Evolutionary conservation across 2,888 invertebrate genomes (phyloP).

Genomic region (Drosophila barbarae): DNA sequence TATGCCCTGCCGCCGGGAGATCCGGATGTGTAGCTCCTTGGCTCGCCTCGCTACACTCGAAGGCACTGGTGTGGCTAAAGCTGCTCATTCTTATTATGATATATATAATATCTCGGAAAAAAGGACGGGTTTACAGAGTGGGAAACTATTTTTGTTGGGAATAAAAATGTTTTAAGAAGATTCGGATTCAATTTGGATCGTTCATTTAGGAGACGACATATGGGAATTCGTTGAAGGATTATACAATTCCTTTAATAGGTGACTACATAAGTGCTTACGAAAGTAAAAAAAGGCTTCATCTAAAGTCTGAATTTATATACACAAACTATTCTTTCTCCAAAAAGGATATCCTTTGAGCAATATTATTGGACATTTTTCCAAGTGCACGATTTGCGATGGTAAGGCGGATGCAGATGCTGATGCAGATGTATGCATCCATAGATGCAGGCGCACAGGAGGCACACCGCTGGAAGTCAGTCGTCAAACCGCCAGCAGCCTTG

Average conservation of each 20-base stretch:
- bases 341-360: too few species aligned
- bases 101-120: neutral
- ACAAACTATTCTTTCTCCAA: too few species aligned
- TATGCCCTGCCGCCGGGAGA: slow-evolving; percentile 28
- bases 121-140: too few species aligned
- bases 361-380: neutral
- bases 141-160: neutral
- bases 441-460: slow-evolving; percentile 24
- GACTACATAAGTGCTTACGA: too few species aligned
- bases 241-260: too few species aligned
- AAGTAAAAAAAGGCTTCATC: too few species aligned
- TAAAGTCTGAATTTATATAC: too few species aligned
- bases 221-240: too few species aligned
- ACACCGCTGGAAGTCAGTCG: slow-evolving; percentile 16
- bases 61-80: neutral
- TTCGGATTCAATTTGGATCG: neutral
- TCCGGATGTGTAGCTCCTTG: slow-evolving; percentile 1
- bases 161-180: neutral
- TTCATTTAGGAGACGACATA: neutral
- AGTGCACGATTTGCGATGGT: slow-evolving; percentile 15
- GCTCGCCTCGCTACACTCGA: slow-evolving; percentile 10
- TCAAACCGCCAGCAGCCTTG: slow-evolving; percentile 39
- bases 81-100: slow-evolving; percentile 3
- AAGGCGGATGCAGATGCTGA: slow-evolving; percentile 14
- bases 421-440: slow-evolving; percentile 19